phyloP scores from a whole-genome alignment of 2,888 invertebrate genomes.

The Nesidiocoris tenuis region DNA sequence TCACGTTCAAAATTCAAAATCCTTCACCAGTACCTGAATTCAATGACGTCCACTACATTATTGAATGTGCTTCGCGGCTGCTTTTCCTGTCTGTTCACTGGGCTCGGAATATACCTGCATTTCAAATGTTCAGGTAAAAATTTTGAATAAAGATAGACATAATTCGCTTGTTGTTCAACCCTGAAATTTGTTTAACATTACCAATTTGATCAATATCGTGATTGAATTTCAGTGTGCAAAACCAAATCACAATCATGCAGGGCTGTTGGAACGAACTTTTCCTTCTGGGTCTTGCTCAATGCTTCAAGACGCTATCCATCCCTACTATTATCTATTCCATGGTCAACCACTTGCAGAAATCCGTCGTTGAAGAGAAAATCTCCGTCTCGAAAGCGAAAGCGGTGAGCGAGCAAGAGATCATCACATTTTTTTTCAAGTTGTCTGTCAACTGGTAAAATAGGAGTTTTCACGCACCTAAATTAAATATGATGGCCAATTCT shows the following conservation, averaged over 20 bases:
- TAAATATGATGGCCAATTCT: too few relatives aligned
- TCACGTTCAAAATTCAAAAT: slow-evolving; percentile 44
- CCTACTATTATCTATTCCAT: slow-evolving; percentile 79
- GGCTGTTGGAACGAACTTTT: slow-evolving; percentile 92
- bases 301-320: slow-evolving; percentile 74
- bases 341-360: slow-evolving; percentile 75
- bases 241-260: slow-evolving; percentile 79
- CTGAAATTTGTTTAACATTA: too few relatives aligned
- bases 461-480: not conserved
- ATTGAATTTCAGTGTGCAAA: slow-evolving; percentile 65
- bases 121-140: slow-evolving; percentile 71
- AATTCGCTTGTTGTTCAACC: too few relatives aligned
- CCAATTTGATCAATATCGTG: too few relatives aligned
- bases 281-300: slow-evolving; percentile 85
- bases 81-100: slow-evolving; percentile 89
- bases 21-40: slow-evolving; percentile 80
- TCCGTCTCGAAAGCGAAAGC: slow-evolving; percentile 69
- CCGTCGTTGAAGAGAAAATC: slow-evolving; percentile 72
- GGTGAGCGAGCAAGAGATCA: too few relatives aligned
- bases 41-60: slow-evolving; percentile 89
- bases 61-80: slow-evolving; percentile 90
- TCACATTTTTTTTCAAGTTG: not conserved
- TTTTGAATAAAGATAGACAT: too few relatives aligned
- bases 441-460: not conserved
- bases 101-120: slow-evolving; percentile 80